Base-by-base conservation (phyloP, 2,113 vertebrate genomes). In the Chaetura pelagica region DNA sequence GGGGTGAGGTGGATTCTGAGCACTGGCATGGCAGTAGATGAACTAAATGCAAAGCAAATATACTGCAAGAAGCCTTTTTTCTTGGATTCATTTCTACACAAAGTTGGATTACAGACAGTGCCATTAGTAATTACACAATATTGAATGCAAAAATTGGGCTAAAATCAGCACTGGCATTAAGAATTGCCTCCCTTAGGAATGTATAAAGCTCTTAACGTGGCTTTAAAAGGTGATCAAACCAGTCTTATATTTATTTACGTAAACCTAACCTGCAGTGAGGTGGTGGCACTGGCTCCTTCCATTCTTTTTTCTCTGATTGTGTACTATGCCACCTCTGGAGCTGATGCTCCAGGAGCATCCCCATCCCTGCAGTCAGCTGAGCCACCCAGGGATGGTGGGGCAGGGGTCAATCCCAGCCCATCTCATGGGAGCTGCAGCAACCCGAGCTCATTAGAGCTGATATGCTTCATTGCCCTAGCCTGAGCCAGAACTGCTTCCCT, bases 401-500 rank as follows among this genome's bases (percentile, higher is more conserved):
- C 20, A 22, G 44, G 44, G 13, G 44, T 22, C 62, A 15, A 9
- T 51, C 24, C n/a, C 51, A 54, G 12, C 49, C 20, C 6, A 6
- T 2, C 67, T 38, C 52, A 51, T 2, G 12, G 73, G 55, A 81
- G 27, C 24, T 2, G 3, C n/a, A 67, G 46, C 30, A 24, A 6
- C 51, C 42, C 0, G 0, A 15, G 19, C 0, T 3, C 16, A 0
- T 35, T 7, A 14, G 27, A 6, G 15, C 35, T 10, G 1, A 6
- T 21, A 12, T 1, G 0, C 8, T 17, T 17, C 4, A 6, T 9
- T 46, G 49, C 24, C 64, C 35, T 2, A 2, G 40, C 55, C 26
- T 7, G 6, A 42, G 46, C 18, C 59, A 84, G 32, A 23, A 29
- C 20, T 12, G 21, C n/a, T 40, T 23, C 7, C 27, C 40, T 11